Evolutionary conservation across 1,140 invertebrate species (phyloP).

Genomic region (Formica exsecta): DNA sequence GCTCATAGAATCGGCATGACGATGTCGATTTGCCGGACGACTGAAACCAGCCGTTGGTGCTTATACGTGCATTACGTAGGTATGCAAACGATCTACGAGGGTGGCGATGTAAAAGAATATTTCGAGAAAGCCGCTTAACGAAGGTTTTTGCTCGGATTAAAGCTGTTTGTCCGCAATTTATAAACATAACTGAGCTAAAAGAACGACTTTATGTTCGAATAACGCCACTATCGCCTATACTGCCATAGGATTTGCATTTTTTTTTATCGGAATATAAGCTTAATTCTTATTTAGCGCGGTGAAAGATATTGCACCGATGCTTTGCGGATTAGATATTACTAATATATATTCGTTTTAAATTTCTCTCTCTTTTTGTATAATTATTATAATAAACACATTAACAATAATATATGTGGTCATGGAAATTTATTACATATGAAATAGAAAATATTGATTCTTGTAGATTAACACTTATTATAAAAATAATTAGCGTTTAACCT

Average conservation of each 20-base stretch:
- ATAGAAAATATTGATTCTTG: background rate
- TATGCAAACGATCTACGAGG: conserved; percentile 12
- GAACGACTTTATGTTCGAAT: conserved; percentile 31
- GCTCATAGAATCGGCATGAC: background rate
- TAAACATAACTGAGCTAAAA: conserved; percentile 54
- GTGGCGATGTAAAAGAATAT: conserved; percentile 42
- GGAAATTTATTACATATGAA: background rate
- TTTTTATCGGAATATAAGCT: conserved; percentile 30
- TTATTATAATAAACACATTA: background rate
- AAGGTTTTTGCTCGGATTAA: conserved; percentile 43
- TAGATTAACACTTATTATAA: background rate
- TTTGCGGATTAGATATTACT: background rate
- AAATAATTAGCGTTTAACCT: conserved; percentile 2
- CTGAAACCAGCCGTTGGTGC: background rate
- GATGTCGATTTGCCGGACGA: conserved; percentile 57
- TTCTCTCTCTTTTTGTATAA: background rate
- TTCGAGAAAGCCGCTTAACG: conserved; percentile 31
- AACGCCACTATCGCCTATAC: background rate
- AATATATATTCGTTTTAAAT: conserved; percentile 5
- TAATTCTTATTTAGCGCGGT: conserved; percentile 30
- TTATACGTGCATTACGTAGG: conserved; percentile 21
- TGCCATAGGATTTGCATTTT: conserved; percentile 52
- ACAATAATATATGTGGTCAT: background rate
- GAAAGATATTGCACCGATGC: conserved; percentile 19
- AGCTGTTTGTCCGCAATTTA: conserved; percentile 55